Evolutionary conservation across 1,140 invertebrate species (phyloP), one percentile per base, ranked within the genome.

Genomic region (Zaprionus ornatus): DNA sequence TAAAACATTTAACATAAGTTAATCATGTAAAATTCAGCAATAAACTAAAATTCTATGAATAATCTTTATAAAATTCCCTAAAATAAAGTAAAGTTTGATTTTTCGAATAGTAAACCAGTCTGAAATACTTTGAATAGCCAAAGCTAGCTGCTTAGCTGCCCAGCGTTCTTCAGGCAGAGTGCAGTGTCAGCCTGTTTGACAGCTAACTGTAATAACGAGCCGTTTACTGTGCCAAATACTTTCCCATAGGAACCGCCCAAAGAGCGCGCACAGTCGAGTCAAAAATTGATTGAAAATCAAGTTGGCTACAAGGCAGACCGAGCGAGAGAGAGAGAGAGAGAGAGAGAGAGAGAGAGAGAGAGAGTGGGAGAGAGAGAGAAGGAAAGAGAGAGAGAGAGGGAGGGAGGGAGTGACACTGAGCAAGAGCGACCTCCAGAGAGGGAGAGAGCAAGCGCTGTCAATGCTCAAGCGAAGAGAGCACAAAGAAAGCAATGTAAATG

Each of bases 201-300:
- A 35, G 81, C 64, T 88, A 84, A 90, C 84, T 88, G 84, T 90
- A 84, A 76, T 80, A 87, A 72, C 77, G 60, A 82, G 81, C 72
- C 85, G 85, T 68, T 88, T 80, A 83, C 74, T 87, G 85, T 88
- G 84, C 85, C 84, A 88, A 88, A 88, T 88, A 88, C 85, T 88
- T 88, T 88, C 85, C 81, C 78, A 87, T 79, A 74, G 69, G 69
- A 73, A 79, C 63, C 76, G 76, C 66, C 79, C 64, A 68, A 77
- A 57, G 57, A 74, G 65, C 42, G 52, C 52, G 40, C 52, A 32
- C 52, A 63, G 69, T 54, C 74, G 62, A 61, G 75, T 77, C 74
- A 55, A 82, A 83, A 88, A 88, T 83, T 66, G 82, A 87, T 88
- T 78, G 77, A 83, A 77, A 88, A 80, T 86, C 84, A 75, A 71